These are phyloP conservation scores for Nemotelus pantherinus DNA, from an alignment of 2,888 invertebrate species.

Conservation along the genomic window DNA sequence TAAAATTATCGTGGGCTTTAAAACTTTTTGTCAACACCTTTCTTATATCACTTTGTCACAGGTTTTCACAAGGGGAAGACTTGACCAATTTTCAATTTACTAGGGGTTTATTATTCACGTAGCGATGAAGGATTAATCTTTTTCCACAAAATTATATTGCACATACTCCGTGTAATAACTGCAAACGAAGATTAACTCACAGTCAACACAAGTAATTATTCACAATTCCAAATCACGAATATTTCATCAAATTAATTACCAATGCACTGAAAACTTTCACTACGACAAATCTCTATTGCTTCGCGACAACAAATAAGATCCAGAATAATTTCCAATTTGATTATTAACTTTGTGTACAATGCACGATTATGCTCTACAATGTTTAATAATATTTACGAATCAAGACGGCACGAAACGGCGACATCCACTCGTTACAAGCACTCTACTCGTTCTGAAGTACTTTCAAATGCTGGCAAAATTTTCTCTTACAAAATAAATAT, in stretches of 20 bases:
- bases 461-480: not conserved
- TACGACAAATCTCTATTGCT: not conserved
- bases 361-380: not conserved
- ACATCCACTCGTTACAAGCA: constrained; percentile 40
- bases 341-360: not conserved
- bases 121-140: too few species aligned
- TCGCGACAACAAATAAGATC: not conserved
- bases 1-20: too few species aligned
- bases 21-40: too few species aligned
- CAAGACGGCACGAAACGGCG: constrained; percentile 28
- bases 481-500: constrained; percentile 41
- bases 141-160: too few species aligned
- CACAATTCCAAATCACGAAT: not conserved
- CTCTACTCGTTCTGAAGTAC: constrained; percentile 44
- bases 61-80: too few species aligned
- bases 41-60: too few species aligned
- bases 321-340: constrained; percentile 6
- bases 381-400: constrained; percentile 12
- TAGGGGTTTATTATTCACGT: too few species aligned
- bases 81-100: too few species aligned
- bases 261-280: too few species aligned
- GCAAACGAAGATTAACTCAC: too few species aligned
- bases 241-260: too few species aligned
- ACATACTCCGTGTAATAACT: too few species aligned
- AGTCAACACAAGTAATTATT: not conserved